These are phyloP conservation scores for Zeugodacus cucurbitae DNA, from an alignment of 1,140 invertebrate genomes.

Conservation along the genomic window DNA sequence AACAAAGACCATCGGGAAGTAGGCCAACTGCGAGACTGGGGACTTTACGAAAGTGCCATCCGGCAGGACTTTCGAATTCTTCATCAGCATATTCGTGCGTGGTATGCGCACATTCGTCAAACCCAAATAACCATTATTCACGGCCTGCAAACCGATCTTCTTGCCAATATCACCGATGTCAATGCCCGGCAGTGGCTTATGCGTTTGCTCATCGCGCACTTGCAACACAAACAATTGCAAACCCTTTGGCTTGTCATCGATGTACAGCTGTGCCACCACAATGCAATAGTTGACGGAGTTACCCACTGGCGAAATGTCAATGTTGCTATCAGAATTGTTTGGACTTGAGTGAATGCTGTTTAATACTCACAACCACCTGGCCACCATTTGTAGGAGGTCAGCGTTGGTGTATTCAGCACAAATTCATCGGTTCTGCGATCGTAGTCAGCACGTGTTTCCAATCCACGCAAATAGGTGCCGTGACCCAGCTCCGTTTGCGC, in stretches of 20 bases:
- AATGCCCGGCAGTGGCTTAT: conserved; percentile 84
- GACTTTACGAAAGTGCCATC: conserved; percentile 89
- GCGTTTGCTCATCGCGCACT: conserved; percentile 85
- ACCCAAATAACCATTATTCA: conserved; percentile 91
- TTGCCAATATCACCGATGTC: conserved; percentile 92
- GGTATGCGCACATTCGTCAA: conserved; percentile 88
- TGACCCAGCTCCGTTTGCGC: conserved; percentile 94
- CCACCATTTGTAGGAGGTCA: conserved; percentile 95
- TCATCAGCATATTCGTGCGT: conserved; percentile 89
- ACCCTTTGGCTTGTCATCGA: conserved; percentile 82
- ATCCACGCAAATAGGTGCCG: conserved; percentile 88
- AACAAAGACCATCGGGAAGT: conserved; percentile 93
- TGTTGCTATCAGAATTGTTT: neutral
- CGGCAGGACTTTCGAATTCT: conserved; percentile 83
- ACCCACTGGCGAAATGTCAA: conserved; percentile 73
- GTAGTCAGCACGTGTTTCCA: conserved; percentile 92
- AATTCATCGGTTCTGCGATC: conserved; percentile 86
- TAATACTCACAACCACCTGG: conserved; percentile 83
- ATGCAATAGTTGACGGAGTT: conserved; percentile 90
- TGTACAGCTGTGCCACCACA: conserved; percentile 86
- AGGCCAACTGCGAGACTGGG: conserved; percentile 84
- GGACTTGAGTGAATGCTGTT: neutral
- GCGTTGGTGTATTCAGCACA: conserved; percentile 84
- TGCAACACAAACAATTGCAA: conserved; percentile 93
- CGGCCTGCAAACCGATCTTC: conserved; percentile 87